phyloP scores from a whole-genome alignment of 2,888 invertebrate genomes.

The Anarsia innoxiella region DNA sequence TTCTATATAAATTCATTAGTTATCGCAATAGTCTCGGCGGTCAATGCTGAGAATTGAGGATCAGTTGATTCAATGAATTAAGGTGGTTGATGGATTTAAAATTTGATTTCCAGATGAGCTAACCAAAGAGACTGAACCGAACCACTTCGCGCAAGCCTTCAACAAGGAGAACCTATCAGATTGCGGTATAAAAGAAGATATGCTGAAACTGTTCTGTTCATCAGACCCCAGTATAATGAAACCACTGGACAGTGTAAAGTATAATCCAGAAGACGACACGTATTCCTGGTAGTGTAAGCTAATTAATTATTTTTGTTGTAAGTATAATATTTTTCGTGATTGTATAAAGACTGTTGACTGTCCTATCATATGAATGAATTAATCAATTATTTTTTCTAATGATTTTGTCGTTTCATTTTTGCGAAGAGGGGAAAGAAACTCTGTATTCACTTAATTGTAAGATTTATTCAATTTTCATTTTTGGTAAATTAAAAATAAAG shows the following conservation, averaged over 20 bases:
- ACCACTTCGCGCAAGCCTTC: slow-evolving; percentile 78
- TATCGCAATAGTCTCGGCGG: no score
- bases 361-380: no score
- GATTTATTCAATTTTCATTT: slow-evolving; percentile 70
- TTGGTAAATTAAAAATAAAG: slow-evolving; percentile 71
- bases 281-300: slow-evolving; percentile 75
- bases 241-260: slow-evolving; percentile 79
- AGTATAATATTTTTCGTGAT: no score
- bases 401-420: neutral
- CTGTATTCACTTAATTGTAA: slow-evolving; percentile 47
- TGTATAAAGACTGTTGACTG: no score
- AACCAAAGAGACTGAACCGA: slow-evolving; percentile 64
- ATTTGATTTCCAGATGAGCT: slow-evolving; percentile 50
- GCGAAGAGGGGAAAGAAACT: slow-evolving; percentile 12
- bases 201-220: slow-evolving; percentile 81
- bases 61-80: no score
- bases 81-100: no score
- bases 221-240: slow-evolving; percentile 68
- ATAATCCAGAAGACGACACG: slow-evolving; percentile 73
- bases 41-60: no score
- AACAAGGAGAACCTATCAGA: slow-evolving; percentile 91
- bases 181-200: slow-evolving; percentile 81
- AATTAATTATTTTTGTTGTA: no score
- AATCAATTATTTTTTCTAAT: neutral
- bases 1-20: no score